Base-by-base conservation (phyloP, 1,140 invertebrate genomes). In the Aphelenchoides fujianensis region DNA sequence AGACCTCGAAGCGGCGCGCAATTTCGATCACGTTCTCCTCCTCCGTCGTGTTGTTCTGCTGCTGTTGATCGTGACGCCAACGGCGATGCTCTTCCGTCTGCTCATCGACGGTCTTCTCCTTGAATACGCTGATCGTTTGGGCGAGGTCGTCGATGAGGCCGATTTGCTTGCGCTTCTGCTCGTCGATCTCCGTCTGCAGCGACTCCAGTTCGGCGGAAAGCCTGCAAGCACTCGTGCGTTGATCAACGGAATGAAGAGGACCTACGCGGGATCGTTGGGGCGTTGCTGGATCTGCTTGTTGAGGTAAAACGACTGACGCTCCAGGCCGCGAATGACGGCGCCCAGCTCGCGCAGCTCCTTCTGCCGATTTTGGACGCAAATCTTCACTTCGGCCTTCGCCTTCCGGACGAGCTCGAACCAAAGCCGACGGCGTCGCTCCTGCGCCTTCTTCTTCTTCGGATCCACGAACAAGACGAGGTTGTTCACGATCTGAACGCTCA, bases 401-500 rank as follows among this genome's bases (percentile, higher is more conserved):
- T 91, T 91, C 79, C 94, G 91, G 55, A 94, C 89, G 5, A 93
- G 86, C 84, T 96, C 94, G 23, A 93, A 92, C 75, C 97, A 93
- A 79, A 92, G 59, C 52, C 81, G 52, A 27, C 79, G 63, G 3
- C 82, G 64, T 23, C 80, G 77, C 53, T 83, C 83, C 32, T 84
- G 81, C 34, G 90, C 89, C 83, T 95, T 92, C 80, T 96, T 95
- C 68, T 94, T 89, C 78, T 93, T 91, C 0, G 95, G 94, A 86
- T 98, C 95, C 16, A 97, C 93, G 86, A 96, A 96, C 0, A 98
- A 88, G 37, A 98, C 85, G 1, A 98, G 87, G 87, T 98, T 97
- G 86, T 98, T 98, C 0, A 98, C 91, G 72, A 98, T 92, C n/a
- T n/a, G n/a, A n/a, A n/a, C n/a, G n/a, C 84, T 98, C 95, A 76